These are phyloP conservation scores for Cantharis nigra DNA, from an alignment of 2,888 invertebrate species.

Conservation along the genomic window DNA sequence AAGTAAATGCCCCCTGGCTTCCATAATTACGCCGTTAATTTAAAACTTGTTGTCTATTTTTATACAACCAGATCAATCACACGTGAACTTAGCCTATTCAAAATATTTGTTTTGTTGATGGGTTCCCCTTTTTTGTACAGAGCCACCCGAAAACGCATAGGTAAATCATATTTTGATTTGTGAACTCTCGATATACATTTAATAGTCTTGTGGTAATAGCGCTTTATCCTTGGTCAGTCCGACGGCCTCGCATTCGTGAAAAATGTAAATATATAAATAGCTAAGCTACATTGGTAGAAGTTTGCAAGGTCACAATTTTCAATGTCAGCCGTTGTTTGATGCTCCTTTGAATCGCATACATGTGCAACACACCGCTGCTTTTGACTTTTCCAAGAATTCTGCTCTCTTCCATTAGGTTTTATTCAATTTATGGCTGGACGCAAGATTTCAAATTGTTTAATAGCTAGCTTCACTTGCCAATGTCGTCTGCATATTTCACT, in stretches of 20 bases:
- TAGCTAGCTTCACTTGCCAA: not conserved
- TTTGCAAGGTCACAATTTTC: conserved; percentile 36
- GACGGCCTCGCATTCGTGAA: conserved; percentile 29
- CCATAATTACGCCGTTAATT: not conserved
- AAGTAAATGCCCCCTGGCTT: not conserved
- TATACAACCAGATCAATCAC: not conserved
- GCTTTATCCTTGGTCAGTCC: conserved; percentile 32
- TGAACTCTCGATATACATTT: conserved; percentile 9
- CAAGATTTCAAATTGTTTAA: not conserved
- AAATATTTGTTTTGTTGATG: not conserved
- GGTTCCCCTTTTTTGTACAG: not conserved
- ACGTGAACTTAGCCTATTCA: not conserved
- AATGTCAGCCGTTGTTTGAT: conserved; percentile 31
- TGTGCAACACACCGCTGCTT: conserved; percentile 11
- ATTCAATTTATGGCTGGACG: conserved; percentile 12
- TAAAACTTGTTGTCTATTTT: conserved; percentile 3
- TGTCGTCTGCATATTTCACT: not conserved
- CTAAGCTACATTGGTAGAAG: conserved; percentile 27
- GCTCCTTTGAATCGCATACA: conserved; percentile 20
- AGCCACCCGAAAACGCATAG: not conserved
- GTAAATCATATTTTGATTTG: conserved; percentile 8
- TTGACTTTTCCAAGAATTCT: conserved; percentile 23
- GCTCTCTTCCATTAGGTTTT: conserved; percentile 1
- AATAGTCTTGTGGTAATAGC: conserved; percentile 28
- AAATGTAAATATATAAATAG: conserved; percentile 28